Conservation (phyloP, 2,797 vertebrate genomes). For the Sebastes itinus region DNA sequence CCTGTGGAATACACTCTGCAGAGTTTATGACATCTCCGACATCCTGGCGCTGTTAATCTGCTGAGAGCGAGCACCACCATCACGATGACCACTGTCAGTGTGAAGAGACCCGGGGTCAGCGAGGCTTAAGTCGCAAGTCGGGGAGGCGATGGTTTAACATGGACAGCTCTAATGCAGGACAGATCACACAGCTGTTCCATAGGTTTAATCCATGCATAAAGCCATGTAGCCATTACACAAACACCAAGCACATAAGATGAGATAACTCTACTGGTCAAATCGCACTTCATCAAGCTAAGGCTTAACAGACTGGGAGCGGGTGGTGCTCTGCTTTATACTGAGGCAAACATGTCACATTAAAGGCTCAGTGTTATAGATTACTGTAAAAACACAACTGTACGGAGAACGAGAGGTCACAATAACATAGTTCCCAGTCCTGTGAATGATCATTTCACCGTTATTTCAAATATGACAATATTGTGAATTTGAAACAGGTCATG, state of each 20-base stretch:
- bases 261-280: neutral
- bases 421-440: neutral
- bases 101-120: neutral
- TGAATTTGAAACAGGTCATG: no score
- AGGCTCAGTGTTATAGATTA: neutral
- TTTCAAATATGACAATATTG: no score
- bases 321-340: neutral
- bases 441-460: neutral
- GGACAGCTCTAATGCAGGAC: slow-evolving; percentile 33
- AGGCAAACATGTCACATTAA: slow-evolving; percentile 10
- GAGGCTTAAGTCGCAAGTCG: slow-evolving; percentile 26
- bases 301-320: slow-evolving; percentile 32
- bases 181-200: slow-evolving; percentile 51
- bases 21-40: neutral
- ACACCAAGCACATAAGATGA: slow-evolving; percentile 18
- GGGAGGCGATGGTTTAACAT: slow-evolving; percentile 19
- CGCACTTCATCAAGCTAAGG: slow-evolving; percentile 31
- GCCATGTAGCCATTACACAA: slow-evolving; percentile 29
- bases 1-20: neutral
- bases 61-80: neutral
- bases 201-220: slow-evolving; percentile 53
- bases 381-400: neutral
- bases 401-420: no score
- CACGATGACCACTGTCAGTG: neutral
- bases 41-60: slow-evolving; percentile 22